Conservation (phyloP, 2,797 vertebrate genomes). For the Gallinago stenura region DNA sequence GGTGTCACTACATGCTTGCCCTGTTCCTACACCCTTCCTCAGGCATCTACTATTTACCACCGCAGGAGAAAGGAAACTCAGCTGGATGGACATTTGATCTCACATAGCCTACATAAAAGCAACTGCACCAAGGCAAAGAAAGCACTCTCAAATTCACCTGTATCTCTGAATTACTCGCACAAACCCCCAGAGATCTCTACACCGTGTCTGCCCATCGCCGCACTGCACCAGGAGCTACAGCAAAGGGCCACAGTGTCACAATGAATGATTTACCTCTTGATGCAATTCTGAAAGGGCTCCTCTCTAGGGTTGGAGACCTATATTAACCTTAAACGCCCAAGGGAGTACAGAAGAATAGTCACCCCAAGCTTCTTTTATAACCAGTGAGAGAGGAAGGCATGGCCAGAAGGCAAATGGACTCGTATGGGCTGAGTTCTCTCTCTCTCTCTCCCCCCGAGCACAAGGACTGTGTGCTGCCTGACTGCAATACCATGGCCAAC, state of each 20-base stretch:
- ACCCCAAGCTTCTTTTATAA: background rate
- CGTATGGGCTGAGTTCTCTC: background rate
- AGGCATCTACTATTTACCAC: background rate
- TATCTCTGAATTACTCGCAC: background rate
- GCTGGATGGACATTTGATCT: background rate
- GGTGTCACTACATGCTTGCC: background rate
- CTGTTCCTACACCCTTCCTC: background rate
- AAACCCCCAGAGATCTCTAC: background rate
- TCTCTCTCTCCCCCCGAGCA: background rate
- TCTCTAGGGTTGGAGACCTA: background rate
- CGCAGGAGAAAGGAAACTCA: background rate
- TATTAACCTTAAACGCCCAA: background rate
- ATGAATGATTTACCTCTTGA: background rate
- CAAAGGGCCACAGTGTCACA: background rate
- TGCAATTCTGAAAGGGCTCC: background rate
- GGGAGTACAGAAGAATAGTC: background rate
- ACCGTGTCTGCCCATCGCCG: accelerated
- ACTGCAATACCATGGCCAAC: background rate
- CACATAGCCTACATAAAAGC: no score
- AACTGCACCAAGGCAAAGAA: background rate
- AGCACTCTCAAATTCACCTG: background rate
- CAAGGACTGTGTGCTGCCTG: background rate
- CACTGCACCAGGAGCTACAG: background rate
- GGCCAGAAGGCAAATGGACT: background rate
- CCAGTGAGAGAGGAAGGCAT: background rate